Percentiles rank a stretch among this genome's conserved stretches.
Evolutionary conservation across 2,797 vertebrate species (phyloP).

Genomic region (Nyctalus aviator): DNA sequence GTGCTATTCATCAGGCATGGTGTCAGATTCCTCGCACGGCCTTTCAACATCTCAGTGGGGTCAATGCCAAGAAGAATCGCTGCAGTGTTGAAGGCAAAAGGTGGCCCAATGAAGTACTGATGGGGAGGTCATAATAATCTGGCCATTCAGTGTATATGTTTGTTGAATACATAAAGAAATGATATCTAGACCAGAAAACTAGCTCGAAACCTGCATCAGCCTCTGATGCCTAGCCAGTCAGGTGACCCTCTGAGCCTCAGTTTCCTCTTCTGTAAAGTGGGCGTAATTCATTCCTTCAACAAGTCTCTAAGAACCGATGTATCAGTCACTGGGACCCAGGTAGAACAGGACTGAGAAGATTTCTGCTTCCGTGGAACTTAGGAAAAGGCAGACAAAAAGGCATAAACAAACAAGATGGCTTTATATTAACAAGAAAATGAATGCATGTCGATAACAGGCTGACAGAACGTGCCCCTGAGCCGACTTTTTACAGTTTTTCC

Average conservation of each 20-base stretch:
- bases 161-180: conserved; percentile 2
- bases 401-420: background rate
- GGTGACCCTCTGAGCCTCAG: background rate
- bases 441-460: background rate
- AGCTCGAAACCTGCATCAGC: background rate
- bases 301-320: background rate
- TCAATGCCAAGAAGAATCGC: no score
- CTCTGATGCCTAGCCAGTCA: background rate
- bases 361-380: background rate
- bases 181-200: background rate
- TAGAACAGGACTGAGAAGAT: background rate
- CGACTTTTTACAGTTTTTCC: conserved; percentile 6
- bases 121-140: no score
- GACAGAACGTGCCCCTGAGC: background rate
- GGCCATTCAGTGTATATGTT: background rate
- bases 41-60: no score
- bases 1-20: no score
- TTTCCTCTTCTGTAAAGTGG: conserved; percentile 23
- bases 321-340: background rate
- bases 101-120: no score
- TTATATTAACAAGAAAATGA: background rate
- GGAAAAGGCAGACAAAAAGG: background rate
- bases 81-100: no score
- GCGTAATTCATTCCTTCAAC: background rate
- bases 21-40: no score